Percentiles rank a stretch among this genome's conserved stretches.
Conservation (phyloP, 2,888 invertebrate genomes). For the Nephrotoma guestfalica region DNA sequence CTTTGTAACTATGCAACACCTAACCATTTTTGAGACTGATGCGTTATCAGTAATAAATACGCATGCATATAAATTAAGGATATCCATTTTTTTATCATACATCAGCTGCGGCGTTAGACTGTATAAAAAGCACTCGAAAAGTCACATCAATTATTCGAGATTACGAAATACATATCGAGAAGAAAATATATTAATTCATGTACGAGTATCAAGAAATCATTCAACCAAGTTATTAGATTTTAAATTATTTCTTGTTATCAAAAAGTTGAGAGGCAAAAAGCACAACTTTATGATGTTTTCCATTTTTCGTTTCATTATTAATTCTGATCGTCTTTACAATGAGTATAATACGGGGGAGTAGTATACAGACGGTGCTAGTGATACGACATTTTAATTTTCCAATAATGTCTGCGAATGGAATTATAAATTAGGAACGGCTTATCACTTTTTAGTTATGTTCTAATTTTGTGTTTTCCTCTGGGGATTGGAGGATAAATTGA, state of each 20-base stretch:
- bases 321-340: neutral
- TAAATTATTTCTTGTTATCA: neutral
- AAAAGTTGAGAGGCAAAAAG: neutral
- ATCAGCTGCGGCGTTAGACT: too few relatives aligned
- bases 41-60: too few relatives aligned
- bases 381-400: neutral
- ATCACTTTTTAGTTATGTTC: neutral
- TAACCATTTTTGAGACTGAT: too few relatives aligned
- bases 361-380: too few relatives aligned
- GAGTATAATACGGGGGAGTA: too few relatives aligned
- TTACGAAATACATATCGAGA: neutral
- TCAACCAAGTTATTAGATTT: neutral
- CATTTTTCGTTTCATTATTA: neutral
- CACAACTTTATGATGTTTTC: neutral
- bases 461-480: too few relatives aligned
- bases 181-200: neutral
- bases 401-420: neutral
- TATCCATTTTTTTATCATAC: too few relatives aligned
- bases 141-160: neutral
- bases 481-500: too few relatives aligned
- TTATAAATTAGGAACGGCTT: neutral
- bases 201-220: neutral
- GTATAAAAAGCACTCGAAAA: neutral
- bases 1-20: too few relatives aligned
- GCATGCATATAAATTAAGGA: too few relatives aligned